Base-by-base conservation (phyloP, 2,888 invertebrate genomes). In the Nudaria mundana region DNA sequence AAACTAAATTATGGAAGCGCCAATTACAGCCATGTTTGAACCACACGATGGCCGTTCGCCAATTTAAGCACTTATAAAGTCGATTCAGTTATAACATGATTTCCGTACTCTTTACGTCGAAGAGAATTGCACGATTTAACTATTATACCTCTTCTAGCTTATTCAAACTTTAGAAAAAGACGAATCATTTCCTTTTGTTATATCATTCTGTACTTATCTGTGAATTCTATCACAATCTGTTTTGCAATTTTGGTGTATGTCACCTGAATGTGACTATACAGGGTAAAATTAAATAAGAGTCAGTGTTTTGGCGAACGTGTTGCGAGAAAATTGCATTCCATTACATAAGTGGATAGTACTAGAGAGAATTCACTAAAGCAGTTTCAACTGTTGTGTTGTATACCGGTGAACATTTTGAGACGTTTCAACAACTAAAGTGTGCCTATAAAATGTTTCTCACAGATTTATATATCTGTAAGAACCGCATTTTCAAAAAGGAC, bases 1-100 rank as follows among this genome's bases (percentile, higher is more conserved):
- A 70, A 84, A 83, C 84, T 80, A 79, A 84, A 81, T 85, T 82
- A 82, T 82, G 82, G 76, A 63, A 66, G 71, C 76, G 72, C 76
- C 82, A 84, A 84, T 84, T 81, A 83, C 79, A 82, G 68, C 66
- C 78, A 75, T 81, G 83, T 84, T 82, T 79, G 80, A 76, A 81
- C 81, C 80, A 67, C 79, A 66, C 64, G 63, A 76, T 82, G 83
- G 82, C 78, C 62, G 71, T 74, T 71, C 66, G 82, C 85, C 84
- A 84, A 81, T 83, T 79, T 78, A 80, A 76, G 64, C 69, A 58
- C 66, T 69, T 64, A 71, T 65, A 70, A 62, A 66, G 66, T 56
- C 52, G 64, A 63, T 64, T 58, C 66, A 52, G 59, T 70, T 65
- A 63, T 58, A 61, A 64, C 60, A 56, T 54, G 62, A 59, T 60